phyloP scores from a whole-genome alignment of 2,113 vertebrate genomes.

The Empidonax traillii region DNA sequence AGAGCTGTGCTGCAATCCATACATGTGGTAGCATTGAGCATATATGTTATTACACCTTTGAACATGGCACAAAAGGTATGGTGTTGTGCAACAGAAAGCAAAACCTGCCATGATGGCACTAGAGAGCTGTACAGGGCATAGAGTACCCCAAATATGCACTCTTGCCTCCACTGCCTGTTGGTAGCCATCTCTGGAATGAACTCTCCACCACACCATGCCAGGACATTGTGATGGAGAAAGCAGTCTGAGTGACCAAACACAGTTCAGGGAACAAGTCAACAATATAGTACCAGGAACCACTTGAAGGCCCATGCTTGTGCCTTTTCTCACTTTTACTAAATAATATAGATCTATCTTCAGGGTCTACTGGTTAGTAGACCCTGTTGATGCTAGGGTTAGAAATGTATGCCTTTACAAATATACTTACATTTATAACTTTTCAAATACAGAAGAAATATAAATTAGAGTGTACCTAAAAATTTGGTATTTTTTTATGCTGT shows the following conservation, averaged over 20 bases:
- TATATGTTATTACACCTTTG: fast-evolving
- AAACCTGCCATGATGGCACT: not conserved
- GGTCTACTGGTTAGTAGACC: not conserved
- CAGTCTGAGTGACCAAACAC: not conserved
- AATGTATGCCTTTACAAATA: not conserved
- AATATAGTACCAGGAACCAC: not conserved
- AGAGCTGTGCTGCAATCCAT: not conserved
- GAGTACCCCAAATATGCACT: not conserved
- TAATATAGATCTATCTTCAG: not conserved
- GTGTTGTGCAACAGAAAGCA: not conserved
- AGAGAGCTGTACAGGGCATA: not conserved
- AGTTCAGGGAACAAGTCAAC: not conserved
- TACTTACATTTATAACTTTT: not conserved
- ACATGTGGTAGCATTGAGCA: not conserved
- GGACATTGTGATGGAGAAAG: not conserved
- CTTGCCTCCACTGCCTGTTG: not conserved
- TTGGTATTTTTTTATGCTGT: not conserved
- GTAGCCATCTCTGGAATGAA: not conserved
- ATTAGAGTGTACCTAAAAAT: not conserved
- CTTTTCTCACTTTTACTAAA: not conserved
- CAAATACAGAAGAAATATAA: not conserved
- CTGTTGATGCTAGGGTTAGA: not conserved
- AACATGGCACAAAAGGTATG: not conserved
- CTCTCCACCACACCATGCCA: not conserved
- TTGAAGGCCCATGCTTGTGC: not conserved